These are phyloP conservation scores for Nymphicus hollandicus DNA, from an alignment of 2,113 vertebrate genomes.

Conservation along the genomic window DNA sequence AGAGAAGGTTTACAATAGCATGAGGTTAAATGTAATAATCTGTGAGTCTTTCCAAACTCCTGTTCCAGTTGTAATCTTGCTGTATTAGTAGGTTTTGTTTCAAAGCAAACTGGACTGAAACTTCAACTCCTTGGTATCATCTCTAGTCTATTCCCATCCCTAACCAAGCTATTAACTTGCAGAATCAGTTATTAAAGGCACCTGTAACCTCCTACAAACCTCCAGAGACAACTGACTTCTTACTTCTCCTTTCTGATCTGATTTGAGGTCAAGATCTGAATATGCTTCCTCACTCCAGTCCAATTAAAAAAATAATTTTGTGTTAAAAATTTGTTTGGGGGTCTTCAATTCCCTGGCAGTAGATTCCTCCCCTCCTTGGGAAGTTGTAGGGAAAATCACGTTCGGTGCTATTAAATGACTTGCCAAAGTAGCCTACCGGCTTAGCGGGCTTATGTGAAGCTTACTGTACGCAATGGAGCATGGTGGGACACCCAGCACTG, in stretches of 20 bases:
- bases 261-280: constrained; percentile 44
- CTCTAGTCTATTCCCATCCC: constrained; percentile 7
- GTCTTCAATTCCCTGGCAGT: constrained; percentile 20
- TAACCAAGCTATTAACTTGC: constrained; percentile 33
- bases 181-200: constrained; percentile 19
- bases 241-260: constrained; percentile 26
- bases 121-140: not conserved
- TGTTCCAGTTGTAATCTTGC: not conserved
- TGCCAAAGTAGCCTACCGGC: constrained; percentile 18
- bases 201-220: not conserved
- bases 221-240: constrained; percentile 22
- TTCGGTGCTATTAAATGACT: constrained; percentile 59
- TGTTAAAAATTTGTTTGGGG: constrained; percentile 50
- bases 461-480: constrained; percentile 42
- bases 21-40: not conserved
- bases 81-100: not conserved
- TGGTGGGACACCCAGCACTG: constrained; percentile 26
- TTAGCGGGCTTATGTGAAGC: constrained; percentile 50
- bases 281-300: constrained; percentile 33
- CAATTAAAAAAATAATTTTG: constrained; percentile 60
- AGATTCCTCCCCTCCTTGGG: not conserved
- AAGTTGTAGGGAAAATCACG: not conserved
- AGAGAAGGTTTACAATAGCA: not conserved
- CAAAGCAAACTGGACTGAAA: not conserved
- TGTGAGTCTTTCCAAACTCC: not conserved